phyloP scores from a whole-genome alignment of 1,140 invertebrate genomes.

The Magallana gigas region DNA sequence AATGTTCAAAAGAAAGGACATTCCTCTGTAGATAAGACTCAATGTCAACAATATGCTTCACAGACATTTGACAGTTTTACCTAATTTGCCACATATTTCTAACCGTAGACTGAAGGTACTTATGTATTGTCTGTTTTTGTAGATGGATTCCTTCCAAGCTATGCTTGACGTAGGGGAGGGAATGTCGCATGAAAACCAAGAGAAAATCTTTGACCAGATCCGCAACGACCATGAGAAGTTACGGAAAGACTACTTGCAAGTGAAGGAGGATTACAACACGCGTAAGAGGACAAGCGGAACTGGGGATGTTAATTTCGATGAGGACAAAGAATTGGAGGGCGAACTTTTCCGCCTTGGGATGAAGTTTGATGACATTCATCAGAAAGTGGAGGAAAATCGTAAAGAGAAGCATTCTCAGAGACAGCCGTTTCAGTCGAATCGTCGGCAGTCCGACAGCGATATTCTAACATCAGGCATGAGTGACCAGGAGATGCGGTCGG shows the following conservation, averaged over 20 bases:
- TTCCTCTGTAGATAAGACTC: neutral
- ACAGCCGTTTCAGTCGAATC: constrained; percentile 71
- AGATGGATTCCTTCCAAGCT: constrained; percentile 75
- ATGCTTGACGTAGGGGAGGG: constrained; percentile 69
- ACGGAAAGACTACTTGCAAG: constrained; percentile 71
- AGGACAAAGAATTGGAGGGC: constrained; percentile 74
- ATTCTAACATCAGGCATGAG: constrained; percentile 35
- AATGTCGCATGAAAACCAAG: constrained; percentile 71
- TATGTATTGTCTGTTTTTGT: constrained; percentile 20
- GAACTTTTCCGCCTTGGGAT: constrained; percentile 76
- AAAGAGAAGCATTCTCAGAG: constrained; percentile 68
- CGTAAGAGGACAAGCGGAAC: constrained; percentile 64
- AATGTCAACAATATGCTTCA: constrained; percentile 4
- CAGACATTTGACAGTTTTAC: neutral
- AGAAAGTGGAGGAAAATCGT: constrained; percentile 71
- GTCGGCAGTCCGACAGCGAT: constrained; percentile 44
- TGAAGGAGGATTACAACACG: constrained; percentile 75
- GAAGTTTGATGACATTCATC: constrained; percentile 77
- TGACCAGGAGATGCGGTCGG: constrained; percentile 53
- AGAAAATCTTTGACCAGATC: constrained; percentile 73
- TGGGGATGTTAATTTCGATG: constrained; percentile 70
- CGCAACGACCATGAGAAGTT: constrained; percentile 73
- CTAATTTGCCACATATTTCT: neutral
- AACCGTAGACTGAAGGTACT: neutral
- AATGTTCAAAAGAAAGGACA: constrained; percentile 19